These are phyloP conservation scores for Drosophila baimaii DNA, from an alignment of 1,140 invertebrate genomes.

Conservation along the genomic window DNA sequence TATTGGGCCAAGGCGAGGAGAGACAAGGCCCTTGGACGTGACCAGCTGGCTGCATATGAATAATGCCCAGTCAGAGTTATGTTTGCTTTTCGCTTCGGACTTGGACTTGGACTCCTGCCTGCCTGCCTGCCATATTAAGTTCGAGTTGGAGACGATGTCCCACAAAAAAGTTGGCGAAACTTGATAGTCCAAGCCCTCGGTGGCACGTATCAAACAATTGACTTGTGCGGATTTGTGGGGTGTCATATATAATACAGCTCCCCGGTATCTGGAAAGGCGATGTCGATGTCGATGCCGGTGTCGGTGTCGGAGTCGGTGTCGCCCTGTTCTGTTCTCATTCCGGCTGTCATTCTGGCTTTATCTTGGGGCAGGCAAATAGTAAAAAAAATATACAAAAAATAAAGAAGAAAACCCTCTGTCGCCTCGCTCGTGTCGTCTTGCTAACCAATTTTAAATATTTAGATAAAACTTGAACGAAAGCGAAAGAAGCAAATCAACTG, in stretches of 20 bases:
- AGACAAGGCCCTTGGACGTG: slow-evolving; percentile 54
- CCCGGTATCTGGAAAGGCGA: slow-evolving; percentile 18
- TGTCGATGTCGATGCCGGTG: slow-evolving; percentile 13
- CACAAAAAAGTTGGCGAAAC: slow-evolving; percentile 48
- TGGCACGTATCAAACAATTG: slow-evolving; percentile 59
- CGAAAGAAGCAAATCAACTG: slow-evolving; percentile 71
- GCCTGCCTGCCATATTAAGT: slow-evolving; percentile 54
- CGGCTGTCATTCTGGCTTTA: slow-evolving; percentile 43
- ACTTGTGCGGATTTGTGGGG: slow-evolving; percentile 52
- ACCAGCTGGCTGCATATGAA: slow-evolving; percentile 54
- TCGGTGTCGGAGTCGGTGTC: no score
- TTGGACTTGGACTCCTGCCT: slow-evolving; percentile 21
- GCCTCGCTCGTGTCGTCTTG: slow-evolving; percentile 49
- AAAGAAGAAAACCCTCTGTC: slow-evolving; percentile 9
- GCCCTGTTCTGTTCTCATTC: slow-evolving; percentile 35
- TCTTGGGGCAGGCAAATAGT: slow-evolving; percentile 40
- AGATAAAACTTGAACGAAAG: slow-evolving; percentile 70
- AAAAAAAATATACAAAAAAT: slow-evolving; percentile 19
- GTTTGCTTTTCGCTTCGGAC: slow-evolving; percentile 23
- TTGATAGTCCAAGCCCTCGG: slow-evolving; percentile 40
- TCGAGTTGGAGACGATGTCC: slow-evolving; percentile 6
- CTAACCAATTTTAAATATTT: slow-evolving; percentile 79
- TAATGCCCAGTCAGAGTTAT: slow-evolving; percentile 41
- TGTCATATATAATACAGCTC: slow-evolving; percentile 45
- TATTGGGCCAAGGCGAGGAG: slow-evolving; percentile 66